phyloP scores from a whole-genome alignment of 2,888 invertebrate genomes.

The Cheiracanthium punctorium region DNA sequence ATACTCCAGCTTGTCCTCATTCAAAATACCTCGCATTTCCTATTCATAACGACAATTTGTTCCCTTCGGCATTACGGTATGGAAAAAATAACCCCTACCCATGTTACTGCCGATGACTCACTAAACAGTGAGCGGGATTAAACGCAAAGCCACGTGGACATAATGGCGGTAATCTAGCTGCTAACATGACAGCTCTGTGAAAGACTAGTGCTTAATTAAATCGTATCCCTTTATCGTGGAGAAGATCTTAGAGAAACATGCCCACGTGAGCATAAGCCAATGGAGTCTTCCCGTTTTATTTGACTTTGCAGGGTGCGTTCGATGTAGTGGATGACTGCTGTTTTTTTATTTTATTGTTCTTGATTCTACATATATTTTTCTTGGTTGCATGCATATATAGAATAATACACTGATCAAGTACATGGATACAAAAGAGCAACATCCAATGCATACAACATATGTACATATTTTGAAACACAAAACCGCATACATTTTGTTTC shows the following conservation, averaged over 20 bases:
- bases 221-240: slow-evolving; percentile 48
- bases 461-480: too few relatives aligned
- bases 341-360: too few relatives aligned
- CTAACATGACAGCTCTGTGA: slow-evolving; percentile 61
- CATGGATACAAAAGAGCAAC: too few relatives aligned
- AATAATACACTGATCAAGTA: too few relatives aligned
- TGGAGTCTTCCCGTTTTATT: slow-evolving; percentile 16
- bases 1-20: too few relatives aligned
- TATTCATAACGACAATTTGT: slow-evolving; percentile 9
- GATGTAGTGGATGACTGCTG: too few relatives aligned
- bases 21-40: neutral
- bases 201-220: slow-evolving; percentile 65
- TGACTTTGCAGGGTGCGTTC: slow-evolving; percentile 29
- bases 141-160: slow-evolving; percentile 42
- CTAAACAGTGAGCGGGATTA: slow-evolving; percentile 38
- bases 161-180: slow-evolving; percentile 50
- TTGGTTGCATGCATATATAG: too few relatives aligned
- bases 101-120: slow-evolving; percentile 21
- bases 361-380: too few relatives aligned
- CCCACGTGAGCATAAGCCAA: neutral
- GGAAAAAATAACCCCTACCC: neutral
- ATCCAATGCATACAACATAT: too few relatives aligned
- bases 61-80: neutral
- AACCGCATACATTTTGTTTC: too few relatives aligned
- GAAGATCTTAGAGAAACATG: slow-evolving; percentile 30